A percentile compares a stretch with the other conserved stretches of the same genome.
Evolutionary conservation across 2,113 vertebrate species (phyloP).

Genomic region (Casuarius casuarius): DNA sequence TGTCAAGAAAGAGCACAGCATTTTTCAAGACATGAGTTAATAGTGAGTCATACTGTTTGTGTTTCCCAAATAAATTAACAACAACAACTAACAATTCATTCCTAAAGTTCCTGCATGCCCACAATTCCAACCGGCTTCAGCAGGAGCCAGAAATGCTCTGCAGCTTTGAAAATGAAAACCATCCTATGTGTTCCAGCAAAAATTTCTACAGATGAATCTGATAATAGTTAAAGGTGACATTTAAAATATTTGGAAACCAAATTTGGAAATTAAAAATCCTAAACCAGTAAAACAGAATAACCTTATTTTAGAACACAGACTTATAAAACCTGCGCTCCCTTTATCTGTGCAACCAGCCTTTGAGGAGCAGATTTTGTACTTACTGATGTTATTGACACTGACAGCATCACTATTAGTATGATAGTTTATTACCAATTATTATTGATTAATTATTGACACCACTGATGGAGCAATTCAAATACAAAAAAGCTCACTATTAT

Average conservation of each 20-base stretch:
- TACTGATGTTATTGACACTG: background rate
- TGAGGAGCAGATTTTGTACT: background rate
- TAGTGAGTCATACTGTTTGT: slow-evolving; percentile 48
- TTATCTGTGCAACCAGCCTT: background rate
- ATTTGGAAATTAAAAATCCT: background rate
- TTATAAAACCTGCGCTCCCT: background rate
- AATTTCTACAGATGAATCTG: background rate
- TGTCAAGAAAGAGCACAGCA: background rate
- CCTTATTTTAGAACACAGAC: background rate
- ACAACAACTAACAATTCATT: slow-evolving; percentile 68
- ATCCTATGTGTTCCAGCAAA: background rate
- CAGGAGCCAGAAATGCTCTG: background rate
- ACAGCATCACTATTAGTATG: background rate
- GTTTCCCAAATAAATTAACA: slow-evolving; percentile 72
- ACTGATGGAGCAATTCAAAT: background rate
- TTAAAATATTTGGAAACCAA: background rate
- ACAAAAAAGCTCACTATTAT: background rate
- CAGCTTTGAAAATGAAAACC: slow-evolving; percentile 16
- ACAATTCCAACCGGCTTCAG: background rate
- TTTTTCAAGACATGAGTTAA: slow-evolving; percentile 49
- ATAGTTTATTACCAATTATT: background rate
- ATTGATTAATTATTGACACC: background rate
- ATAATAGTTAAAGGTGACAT: background rate
- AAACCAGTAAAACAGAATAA: background rate
- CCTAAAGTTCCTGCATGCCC: slow-evolving; percentile 57